Percentiles rank a stretch among this genome's conserved stretches.
These are phyloP conservation scores for Podocnemis expansa DNA, from an alignment of 2,113 vertebrate genomes.

Conservation along the genomic window DNA sequence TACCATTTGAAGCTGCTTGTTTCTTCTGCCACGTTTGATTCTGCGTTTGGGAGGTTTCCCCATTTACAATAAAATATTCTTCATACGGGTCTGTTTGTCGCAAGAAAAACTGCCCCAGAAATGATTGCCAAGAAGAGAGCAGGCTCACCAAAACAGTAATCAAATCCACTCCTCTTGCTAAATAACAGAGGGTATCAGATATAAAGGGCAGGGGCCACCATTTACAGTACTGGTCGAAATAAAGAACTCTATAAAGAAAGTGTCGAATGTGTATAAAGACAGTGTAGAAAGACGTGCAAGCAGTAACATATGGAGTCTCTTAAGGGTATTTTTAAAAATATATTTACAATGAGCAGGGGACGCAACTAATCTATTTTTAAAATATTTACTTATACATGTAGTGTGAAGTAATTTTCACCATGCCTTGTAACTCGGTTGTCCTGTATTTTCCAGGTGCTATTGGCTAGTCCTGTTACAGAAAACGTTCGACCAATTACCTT, in stretches of 20 bases:
- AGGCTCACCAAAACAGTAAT: conserved; percentile 1
- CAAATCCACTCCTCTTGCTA: conserved; percentile 29
- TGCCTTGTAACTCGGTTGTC: conserved; percentile 39
- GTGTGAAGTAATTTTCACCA: conserved; percentile 45
- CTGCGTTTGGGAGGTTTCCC: background rate
- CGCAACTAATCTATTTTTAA: background rate
- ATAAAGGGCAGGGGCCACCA: conserved; percentile 22
- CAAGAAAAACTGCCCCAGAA: background rate
- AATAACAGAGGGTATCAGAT: conserved; percentile 26
- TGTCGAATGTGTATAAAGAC: background rate
- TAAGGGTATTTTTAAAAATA: background rate
- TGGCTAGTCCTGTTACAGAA: conserved; percentile 60
- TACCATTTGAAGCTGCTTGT: background rate
- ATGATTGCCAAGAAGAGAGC: conserved; percentile 19
- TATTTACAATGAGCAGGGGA: conserved; percentile 18
- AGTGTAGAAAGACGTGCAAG: background rate
- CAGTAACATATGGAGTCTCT: background rate
- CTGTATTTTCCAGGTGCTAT: conserved; percentile 48
- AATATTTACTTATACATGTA: conserved; percentile 9
- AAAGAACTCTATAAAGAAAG: too few relatives aligned
- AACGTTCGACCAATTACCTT: conserved; percentile 63
- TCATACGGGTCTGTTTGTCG: background rate
- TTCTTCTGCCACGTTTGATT: background rate
- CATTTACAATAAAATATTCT: conserved; percentile 13
- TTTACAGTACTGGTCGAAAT: conserved; percentile 34